Base-by-base conservation (phyloP, 2,113 vertebrate species). In the Melanerpes formicivorus region DNA sequence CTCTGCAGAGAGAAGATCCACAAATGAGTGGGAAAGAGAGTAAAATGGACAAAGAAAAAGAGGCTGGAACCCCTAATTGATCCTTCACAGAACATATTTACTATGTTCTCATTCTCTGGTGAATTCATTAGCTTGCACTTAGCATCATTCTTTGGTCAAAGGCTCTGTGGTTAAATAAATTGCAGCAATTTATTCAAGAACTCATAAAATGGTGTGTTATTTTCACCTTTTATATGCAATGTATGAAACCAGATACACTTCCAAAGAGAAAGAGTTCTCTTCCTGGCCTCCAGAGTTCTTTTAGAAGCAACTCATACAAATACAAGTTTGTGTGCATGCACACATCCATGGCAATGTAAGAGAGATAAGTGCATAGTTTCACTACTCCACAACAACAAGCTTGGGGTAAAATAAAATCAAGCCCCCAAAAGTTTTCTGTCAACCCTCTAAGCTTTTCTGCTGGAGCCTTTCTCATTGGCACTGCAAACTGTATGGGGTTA, bases 71-170 rank as follows among this genome's bases (percentile, higher is more conserved):
- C 58, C 26, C 40, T 65, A 83, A 74, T 5, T 64, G 42, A 70
- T 76, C 55, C 27, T 58, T 62, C 50, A 82, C 34, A 30, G 64
- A 74, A 74, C 26, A 54, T 60, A 87, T 78, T 87, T 90, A 54
- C 50, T 42, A 52, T 37, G 13, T 55, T 85, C 55, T 74, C 4
- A 0, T 74, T 92, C 67, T n/a, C 27, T 48, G 34, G 32, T 81
- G 65, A 72, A 87, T 88, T 88, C 78, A 84, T 83, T 81, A 83
- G 29, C 60, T 88, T 34, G n/a, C 67, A 56, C 44, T 88, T 63
- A 92, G n/a, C 60, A 72, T 37, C 76, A 14, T 84, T 76, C 66
- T 82, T 86, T 69, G 81, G 72, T 83, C 77, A 88, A 87, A 84
- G 18, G n/a, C 58, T 90, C 82, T 42, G 23, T 22, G 56, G 50